Evolutionary conservation across 2,113 vertebrate species (phyloP), one percentile per base, ranked within the genome.

Genomic region (Burhinus oedicnemus): DNA sequence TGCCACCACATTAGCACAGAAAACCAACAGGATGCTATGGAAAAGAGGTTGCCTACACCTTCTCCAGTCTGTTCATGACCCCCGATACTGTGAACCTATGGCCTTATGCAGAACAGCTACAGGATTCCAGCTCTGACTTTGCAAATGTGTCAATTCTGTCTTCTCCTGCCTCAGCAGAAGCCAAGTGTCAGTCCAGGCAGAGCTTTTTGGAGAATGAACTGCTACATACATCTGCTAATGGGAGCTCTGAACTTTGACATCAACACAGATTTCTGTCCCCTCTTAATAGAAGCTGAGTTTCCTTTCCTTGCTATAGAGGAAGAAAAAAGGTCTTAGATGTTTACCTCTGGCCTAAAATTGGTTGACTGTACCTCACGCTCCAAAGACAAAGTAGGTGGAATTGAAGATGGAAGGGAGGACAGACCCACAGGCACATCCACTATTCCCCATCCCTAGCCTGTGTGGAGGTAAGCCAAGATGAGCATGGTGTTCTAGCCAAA

Each of bases 1-100:
- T 60, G 34, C 49, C 30, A 52, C 34, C 40, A 27, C 12, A 44
- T 61, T 44, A 68, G n/a, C 52, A 68, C 36, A 75, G 40, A 45
- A 83, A 58, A 47, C 4, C 0, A 1, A 32, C 12, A 61, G n/a
- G 22, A 47, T 30, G 17, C 13, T 27, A 60, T 13, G 25, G 25
- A 26, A 83, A 79, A 21, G 66, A 80, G 6, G 10, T 19, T 76
- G 40, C 55, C 51, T 70, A 25, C 21, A 80, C 6, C 12, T 70
- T 26, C 30, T 36, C 23, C 18, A 44, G 12, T 15, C 23, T 64
- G 23, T 26, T 83, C 14, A 34, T 30, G 42, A 66, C 8, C 11
- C 19, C 32, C 3, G 2, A 4, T 18, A 57, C 30, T 21, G 20
- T 3, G 4, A 69, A 66, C 6, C 26, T 54, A 6, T 2, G 6